Evolutionary conservation across 2,113 vertebrate species (phyloP).

Genomic region (Formicarius rufipectus): DNA sequence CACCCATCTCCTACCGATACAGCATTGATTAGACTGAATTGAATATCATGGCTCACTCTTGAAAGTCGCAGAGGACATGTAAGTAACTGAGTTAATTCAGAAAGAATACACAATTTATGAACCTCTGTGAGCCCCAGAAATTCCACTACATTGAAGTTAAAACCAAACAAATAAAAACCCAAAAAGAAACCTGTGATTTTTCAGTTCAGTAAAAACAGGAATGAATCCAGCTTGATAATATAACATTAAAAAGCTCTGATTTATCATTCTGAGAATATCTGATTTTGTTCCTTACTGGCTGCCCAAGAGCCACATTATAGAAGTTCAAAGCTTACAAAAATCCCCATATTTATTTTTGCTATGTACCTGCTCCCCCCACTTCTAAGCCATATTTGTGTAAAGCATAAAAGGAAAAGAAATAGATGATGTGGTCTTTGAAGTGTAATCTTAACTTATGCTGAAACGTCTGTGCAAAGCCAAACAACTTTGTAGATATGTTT

Average conservation of each 20-base stretch:
- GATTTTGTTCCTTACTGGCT: background rate
- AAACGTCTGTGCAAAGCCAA: background rate
- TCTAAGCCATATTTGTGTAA: background rate
- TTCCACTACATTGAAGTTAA: background rate
- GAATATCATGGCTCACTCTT: background rate
- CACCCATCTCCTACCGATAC: background rate
- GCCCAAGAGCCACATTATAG: background rate
- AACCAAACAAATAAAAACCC: too few relatives aligned
- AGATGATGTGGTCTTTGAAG: background rate
- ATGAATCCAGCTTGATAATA: background rate
- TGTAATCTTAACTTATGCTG: background rate
- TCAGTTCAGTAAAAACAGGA: background rate
- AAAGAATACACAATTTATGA: background rate
- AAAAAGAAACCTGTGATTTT: too few relatives aligned
- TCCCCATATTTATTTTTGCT: background rate
- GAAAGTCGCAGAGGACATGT: background rate
- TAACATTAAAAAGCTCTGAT: background rate
- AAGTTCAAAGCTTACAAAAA: background rate
- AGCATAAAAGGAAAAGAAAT: background rate
- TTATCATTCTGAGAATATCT: background rate
- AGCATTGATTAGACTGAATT: background rate
- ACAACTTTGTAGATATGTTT: background rate
- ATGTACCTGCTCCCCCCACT: background rate
- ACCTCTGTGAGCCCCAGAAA: background rate
- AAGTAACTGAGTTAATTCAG: background rate